These are phyloP conservation scores for Tachina fera DNA, from an alignment of 2,888 invertebrate genomes.

Conservation along the genomic window DNA sequence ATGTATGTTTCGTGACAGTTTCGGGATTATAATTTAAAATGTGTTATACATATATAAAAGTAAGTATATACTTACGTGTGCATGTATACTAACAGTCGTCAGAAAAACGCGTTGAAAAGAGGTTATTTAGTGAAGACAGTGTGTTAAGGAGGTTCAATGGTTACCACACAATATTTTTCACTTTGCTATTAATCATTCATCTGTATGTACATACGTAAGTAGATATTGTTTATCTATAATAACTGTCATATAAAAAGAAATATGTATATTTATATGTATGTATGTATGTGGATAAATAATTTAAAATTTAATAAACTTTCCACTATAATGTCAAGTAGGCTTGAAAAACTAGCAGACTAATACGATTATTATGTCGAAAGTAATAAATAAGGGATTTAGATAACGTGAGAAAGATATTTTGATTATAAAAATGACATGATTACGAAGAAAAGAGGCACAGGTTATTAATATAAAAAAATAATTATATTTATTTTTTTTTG, in stretches of 20 bases:
- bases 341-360: not conserved
- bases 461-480: too few species aligned
- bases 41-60: not conserved
- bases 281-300: too few species aligned
- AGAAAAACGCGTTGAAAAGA: not conserved
- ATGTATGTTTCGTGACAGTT: conserved; percentile 16
- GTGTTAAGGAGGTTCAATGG: conserved; percentile 34
- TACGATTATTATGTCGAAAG: not conserved
- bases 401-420: too few species aligned
- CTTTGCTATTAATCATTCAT: not conserved
- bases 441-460: too few species aligned
- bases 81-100: not conserved
- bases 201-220: not conserved
- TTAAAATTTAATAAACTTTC: not conserved
- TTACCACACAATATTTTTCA: conserved; percentile 27
- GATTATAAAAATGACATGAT: too few species aligned
- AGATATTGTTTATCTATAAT: not conserved
- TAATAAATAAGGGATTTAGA: too few species aligned
- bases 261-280: not conserved
- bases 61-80: too few species aligned
- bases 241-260: conserved; percentile 11
- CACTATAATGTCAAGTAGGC: not conserved
- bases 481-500: too few species aligned
- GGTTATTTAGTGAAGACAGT: not conserved
- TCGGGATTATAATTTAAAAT: conserved; percentile 1